Base-by-base conservation (phyloP, 2,113 vertebrate genomes). In the Geococcyx californianus region DNA sequence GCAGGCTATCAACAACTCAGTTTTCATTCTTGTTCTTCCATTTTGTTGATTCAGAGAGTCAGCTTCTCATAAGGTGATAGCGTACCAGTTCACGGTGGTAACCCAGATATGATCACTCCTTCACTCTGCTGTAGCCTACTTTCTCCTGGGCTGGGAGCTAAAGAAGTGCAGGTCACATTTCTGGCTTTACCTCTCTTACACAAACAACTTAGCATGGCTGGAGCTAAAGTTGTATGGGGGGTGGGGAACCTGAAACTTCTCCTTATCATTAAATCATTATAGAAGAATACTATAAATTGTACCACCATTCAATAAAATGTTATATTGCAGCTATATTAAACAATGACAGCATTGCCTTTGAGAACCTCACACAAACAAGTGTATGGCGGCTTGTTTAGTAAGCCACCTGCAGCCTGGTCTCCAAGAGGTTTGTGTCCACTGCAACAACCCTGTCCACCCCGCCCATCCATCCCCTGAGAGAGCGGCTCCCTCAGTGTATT, bases 321-420 rank as follows among this genome's bases (percentile, higher is more conserved):
- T 90, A 74, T 74, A 74, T 38, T 89, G 68, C 76, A n/a, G 55
- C 78, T 68, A n/a, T 1, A 7, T 78, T 64, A 38, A 89, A 95
- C 89, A 92, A 94, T 0, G 3, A 44, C 60, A 52, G 62, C 64
- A 72, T 90, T 95, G 90, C 94, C 85, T 79, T 6, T 4, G 0
- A 3, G 29, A 44, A 36, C 82, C 60, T 79, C 84, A 84, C 45
- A 78, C 60, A 49, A 87, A 36, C 51, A 68, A 58, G 68, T 13
- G 3, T 51, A n/a, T 17, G 49, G 7, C 1, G 1, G 56, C 31
- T 51, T 76, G 82, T 76, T 90, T 64, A 17, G 45, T 59, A 59
- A 95, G 64, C 72, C 95, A 93, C 84, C 93, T 93, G 95, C 84
- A 93, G 69, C 59, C 56, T 10, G 4, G 13, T 34, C 55, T 70